These are phyloP conservation scores for Picathartes gymnocephalus DNA, from an alignment of 2,113 vertebrate genomes.

Conservation along the genomic window DNA sequence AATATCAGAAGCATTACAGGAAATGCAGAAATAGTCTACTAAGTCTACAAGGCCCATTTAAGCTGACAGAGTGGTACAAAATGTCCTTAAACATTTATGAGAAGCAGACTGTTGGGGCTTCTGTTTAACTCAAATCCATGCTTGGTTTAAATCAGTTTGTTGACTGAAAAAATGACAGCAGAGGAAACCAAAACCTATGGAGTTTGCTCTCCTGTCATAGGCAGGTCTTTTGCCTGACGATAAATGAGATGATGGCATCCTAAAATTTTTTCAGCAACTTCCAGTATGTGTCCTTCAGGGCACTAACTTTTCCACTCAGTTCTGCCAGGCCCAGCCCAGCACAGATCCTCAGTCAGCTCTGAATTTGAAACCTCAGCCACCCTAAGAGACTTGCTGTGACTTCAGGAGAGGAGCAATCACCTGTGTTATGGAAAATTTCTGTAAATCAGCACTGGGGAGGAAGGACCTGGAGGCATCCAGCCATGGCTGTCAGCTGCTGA, in stretches of 20 bases:
- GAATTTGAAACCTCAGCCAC: neutral
- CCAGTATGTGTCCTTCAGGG: neutral
- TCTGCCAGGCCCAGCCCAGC: neutral
- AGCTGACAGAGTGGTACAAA: neutral
- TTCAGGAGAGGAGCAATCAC: neutral
- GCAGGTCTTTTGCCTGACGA: neutral
- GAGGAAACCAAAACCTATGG: neutral
- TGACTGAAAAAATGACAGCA: neutral
- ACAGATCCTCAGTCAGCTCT: neutral
- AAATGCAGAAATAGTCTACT: neutral
- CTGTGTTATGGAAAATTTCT: neutral
- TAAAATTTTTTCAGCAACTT: neutral
- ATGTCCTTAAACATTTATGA: constrained; percentile 27
- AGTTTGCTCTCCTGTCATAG: neutral
- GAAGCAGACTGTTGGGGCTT: neutral
- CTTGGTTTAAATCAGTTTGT: constrained; percentile 10
- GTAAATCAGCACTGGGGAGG: neutral
- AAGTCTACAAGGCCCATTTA: constrained; percentile 24
- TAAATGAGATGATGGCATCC: neutral
- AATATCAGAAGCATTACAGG: neutral
- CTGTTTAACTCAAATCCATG: neutral
- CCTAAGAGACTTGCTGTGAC: neutral
- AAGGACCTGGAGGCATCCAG: neutral
- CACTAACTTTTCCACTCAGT: neutral
- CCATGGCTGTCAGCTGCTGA: neutral